Evolutionary conservation across 1,140 invertebrate genomes (phyloP), one percentile per base, ranked within the genome.

Genomic region (Euglossa dilemma): DNA sequence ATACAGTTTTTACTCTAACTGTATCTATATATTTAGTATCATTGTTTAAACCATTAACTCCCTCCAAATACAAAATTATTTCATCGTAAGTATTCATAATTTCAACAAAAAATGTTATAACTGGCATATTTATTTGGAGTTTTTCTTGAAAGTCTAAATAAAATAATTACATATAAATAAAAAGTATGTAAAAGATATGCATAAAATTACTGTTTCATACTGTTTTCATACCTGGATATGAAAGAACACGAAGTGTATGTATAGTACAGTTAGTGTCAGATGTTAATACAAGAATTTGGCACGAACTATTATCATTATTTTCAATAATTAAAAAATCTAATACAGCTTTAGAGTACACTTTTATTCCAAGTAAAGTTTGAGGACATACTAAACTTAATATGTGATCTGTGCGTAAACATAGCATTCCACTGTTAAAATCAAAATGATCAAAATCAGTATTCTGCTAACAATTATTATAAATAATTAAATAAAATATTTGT

Each of bases 61-160:
- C 90, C 89, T 95, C 94, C 43, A 95, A 64, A 64, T 91, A 92
- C 28, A 94, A 78, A 47, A 94, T 87, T 73, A 91, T 87, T 70
- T 93, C 93, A 63, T 88, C 82, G 14, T 72, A 89, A 63, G 76
- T 85, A 20, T 86, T 80, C 36, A 90, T 84, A 23, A 91, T 72
- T 54, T 94, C 80, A 5, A 94, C 85, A 64, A 94, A 87, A 80
- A 89, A 92, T 23, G 87, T 91, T 36, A 80, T 84, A n/a, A 47
- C 79, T 43, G 91, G 76, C 47, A 94, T 92, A 77, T 85, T 69
- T 50, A 94, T 89, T 57, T 92, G 87, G 69, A 94, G 92, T 50
- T 90, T 92, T 50, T 83, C 61, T 50, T 90, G 78, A 73, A 93
- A 93, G 61, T 92, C 94, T 93, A 66, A 9, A 77, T 72, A 56